Percentiles rank a stretch among this genome's conserved stretches.
These are phyloP conservation scores for Lordiphosa collinella DNA, from an alignment of 1,140 invertebrate species.

Conservation along the genomic window DNA sequence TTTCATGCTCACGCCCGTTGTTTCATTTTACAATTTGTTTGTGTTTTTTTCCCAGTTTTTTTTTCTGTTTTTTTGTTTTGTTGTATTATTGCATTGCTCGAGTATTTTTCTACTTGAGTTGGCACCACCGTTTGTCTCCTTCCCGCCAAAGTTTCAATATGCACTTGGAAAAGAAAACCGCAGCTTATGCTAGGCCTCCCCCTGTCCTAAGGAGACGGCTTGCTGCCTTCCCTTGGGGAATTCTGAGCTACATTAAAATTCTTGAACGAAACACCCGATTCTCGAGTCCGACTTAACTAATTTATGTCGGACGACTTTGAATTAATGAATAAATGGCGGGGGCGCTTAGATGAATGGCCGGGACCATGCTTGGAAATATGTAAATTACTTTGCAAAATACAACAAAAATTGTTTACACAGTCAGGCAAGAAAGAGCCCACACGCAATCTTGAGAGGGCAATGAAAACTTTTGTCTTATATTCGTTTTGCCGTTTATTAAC, in stretches of 20 bases:
- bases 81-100: constrained; percentile 71
- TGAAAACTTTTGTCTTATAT: constrained; percentile 61
- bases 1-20: constrained; percentile 71
- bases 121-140: constrained; percentile 40
- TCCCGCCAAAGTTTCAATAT: constrained; percentile 39
- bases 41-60: constrained; percentile 15
- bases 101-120: constrained; percentile 78
- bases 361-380: constrained; percentile 54
- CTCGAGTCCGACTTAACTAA: constrained; percentile 68
- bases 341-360: constrained; percentile 66
- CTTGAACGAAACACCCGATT: constrained; percentile 49
- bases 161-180: constrained; percentile 66
- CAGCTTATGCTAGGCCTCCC: constrained; percentile 52
- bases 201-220: constrained; percentile 19
- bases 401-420: constrained; percentile 34
- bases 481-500: constrained; percentile 48
- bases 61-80: constrained; percentile 29
- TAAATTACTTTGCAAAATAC: constrained; percentile 62
- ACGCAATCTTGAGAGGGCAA: constrained; percentile 69
- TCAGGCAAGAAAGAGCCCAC: constrained; percentile 55
- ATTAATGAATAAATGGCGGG: constrained; percentile 77
- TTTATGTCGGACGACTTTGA: constrained; percentile 76
- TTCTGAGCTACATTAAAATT: constrained; percentile 62
- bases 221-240: constrained; percentile 13
- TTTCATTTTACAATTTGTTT: constrained; percentile 61